Conservation (phyloP, 2,797 vertebrate species). For the Lateolabrax maculatus region DNA sequence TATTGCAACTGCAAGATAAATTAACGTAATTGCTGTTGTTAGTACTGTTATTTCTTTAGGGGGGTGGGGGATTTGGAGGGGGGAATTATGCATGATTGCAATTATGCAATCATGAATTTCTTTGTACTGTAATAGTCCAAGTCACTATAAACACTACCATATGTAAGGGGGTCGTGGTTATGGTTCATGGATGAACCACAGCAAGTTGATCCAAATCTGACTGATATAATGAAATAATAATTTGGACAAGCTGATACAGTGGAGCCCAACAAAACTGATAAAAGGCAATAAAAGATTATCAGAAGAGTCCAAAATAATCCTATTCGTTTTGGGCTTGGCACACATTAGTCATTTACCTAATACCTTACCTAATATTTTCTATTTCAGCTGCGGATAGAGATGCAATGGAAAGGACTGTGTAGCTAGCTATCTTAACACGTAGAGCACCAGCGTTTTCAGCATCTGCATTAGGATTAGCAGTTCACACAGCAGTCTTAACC, state of each 20-base stretch:
- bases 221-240: neutral
- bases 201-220: neutral
- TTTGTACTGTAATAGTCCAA: slow-evolving; percentile 15
- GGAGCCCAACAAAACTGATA: neutral
- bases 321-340: neutral
- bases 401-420: neutral
- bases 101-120: slow-evolving; percentile 1
- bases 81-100: slow-evolving; percentile 22
- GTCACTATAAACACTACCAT: slow-evolving; percentile 30
- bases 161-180: slow-evolving; percentile 3
- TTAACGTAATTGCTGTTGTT: slow-evolving; percentile 27
- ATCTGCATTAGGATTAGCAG: no score
- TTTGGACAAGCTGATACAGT: neutral
- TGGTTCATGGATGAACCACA: neutral
- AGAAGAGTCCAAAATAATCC: neutral
- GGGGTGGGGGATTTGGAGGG: neutral
- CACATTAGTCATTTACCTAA: neutral
- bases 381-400: neutral
- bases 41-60: slow-evolving; percentile 5
- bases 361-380: neutral
- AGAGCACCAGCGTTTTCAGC: neutral
- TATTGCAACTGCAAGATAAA: slow-evolving; percentile 17
- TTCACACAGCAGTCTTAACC: no score
- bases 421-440: neutral
- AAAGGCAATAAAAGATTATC: neutral